phyloP scores from a whole-genome alignment of 2,113 vertebrate genomes.

The Potamarius usumacintae region DNA sequence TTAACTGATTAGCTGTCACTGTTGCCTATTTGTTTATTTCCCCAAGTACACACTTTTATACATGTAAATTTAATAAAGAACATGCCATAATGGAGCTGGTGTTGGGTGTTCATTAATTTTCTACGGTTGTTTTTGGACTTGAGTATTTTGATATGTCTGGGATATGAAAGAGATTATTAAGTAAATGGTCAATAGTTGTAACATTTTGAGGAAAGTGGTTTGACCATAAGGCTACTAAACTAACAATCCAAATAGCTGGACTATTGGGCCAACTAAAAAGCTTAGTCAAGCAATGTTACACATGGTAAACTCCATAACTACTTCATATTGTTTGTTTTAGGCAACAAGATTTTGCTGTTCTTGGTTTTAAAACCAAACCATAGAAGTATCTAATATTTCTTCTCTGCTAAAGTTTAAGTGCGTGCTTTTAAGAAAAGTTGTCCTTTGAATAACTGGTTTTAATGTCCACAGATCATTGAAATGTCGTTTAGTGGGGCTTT shows the following conservation, averaged over 20 bases:
- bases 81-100: not conserved
- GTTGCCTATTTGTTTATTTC: slow-evolving; percentile 23
- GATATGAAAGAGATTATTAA: not conserved
- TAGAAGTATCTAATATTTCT: not conserved
- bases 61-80: slow-evolving; percentile 48
- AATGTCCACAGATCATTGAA: not conserved
- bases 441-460: not conserved
- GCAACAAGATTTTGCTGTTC: not conserved
- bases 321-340: not conserved
- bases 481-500: not conserved
- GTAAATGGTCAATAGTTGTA: not conserved
- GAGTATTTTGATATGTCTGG: not conserved
- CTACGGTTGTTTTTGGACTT: not conserved
- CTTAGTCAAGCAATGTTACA: not conserved
- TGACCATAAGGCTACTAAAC: too few relatives aligned
- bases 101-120: slow-evolving; percentile 5
- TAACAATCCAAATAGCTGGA: not conserved
- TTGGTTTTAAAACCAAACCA: not conserved
- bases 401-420: not conserved
- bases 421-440: not conserved
- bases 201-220: not conserved
- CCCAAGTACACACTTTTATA: slow-evolving; percentile 33
- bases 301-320: not conserved
- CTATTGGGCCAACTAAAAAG: not conserved
- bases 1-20: slow-evolving; percentile 5